phyloP scores from a whole-genome alignment of 2,888 invertebrate genomes.

The Folsomia manolachei region DNA sequence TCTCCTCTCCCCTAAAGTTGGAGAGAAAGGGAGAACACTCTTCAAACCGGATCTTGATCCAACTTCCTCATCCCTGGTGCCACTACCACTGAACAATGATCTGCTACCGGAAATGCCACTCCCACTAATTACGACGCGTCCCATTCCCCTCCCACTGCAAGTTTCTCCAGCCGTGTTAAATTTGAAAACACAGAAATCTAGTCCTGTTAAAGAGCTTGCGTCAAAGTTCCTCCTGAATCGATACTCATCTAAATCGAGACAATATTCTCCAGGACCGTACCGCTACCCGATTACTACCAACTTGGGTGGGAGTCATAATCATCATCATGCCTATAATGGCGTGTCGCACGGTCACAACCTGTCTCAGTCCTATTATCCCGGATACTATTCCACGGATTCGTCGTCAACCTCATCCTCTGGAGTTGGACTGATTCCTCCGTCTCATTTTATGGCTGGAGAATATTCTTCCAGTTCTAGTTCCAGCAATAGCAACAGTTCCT shows the following conservation, averaged over 20 bases:
- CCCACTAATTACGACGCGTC: neutral
- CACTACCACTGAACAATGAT: neutral
- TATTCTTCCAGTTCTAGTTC: slow-evolving; percentile 18
- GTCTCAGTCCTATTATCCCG: slow-evolving; percentile 15
- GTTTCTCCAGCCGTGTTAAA: neutral
- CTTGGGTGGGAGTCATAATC: no score
- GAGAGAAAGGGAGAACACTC: neutral
- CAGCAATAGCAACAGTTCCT: slow-evolving; percentile 19
- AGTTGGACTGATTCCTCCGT: neutral
- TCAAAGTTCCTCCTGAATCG: neutral
- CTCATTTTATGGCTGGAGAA: neutral
- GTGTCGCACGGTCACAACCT: no score
- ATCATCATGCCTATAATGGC: no score
- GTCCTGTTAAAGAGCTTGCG: neutral
- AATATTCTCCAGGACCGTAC: neutral
- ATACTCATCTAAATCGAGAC: neutral
- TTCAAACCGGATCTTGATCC: neutral
- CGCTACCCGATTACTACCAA: neutral
- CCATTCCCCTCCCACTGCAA: neutral
- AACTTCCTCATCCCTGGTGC: neutral
- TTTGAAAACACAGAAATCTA: neutral
- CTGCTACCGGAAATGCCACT: neutral
- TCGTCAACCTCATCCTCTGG: neutral
- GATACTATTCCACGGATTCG: neutral
- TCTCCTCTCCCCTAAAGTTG: slow-evolving; percentile 19